phyloP scores from a whole-genome alignment of 2,797 vertebrate genomes.

The Darevskia nairensis region DNA sequence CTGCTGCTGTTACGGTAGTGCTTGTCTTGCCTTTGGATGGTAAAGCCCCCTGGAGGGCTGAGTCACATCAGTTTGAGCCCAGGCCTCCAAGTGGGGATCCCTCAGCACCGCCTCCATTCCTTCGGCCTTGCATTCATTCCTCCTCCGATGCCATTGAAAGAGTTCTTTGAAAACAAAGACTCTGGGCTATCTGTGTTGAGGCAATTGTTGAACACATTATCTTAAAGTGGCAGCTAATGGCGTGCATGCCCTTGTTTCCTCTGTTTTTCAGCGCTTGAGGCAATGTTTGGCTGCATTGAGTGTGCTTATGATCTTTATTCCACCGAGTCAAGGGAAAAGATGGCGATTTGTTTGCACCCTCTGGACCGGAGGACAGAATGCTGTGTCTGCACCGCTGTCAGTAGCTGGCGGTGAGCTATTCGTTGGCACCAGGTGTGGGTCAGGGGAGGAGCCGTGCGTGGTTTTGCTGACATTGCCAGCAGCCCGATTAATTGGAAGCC shows the following conservation, averaged over 20 bases:
- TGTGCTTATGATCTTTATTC: neutral
- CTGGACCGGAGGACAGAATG: neutral
- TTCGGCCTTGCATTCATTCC: neutral
- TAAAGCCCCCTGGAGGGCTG: neutral
- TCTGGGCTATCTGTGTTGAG: neutral
- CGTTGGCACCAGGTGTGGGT: too few relatives aligned
- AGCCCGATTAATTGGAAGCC: neutral
- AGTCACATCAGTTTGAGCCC: neutral
- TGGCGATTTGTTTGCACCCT: neutral
- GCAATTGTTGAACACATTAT: neutral
- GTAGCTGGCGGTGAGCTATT: too few relatives aligned
- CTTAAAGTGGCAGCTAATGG: neutral
- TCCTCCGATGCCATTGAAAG: neutral
- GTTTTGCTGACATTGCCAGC: neutral
- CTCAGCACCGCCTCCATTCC: neutral
- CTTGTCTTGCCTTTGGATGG: neutral
- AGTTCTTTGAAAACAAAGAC: neutral
- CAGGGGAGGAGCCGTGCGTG: too few relatives aligned
- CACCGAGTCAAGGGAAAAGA: neutral
- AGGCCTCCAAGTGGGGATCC: neutral
- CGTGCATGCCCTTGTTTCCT: too few relatives aligned
- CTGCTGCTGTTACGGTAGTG: neutral
- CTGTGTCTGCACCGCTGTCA: neutral
- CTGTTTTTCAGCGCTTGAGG: neutral
- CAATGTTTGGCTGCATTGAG: neutral